Evolutionary conservation across 2,888 invertebrate species (phyloP), one percentile per base, ranked within the genome.

Genomic region (Drosophila subsilvestris): DNA sequence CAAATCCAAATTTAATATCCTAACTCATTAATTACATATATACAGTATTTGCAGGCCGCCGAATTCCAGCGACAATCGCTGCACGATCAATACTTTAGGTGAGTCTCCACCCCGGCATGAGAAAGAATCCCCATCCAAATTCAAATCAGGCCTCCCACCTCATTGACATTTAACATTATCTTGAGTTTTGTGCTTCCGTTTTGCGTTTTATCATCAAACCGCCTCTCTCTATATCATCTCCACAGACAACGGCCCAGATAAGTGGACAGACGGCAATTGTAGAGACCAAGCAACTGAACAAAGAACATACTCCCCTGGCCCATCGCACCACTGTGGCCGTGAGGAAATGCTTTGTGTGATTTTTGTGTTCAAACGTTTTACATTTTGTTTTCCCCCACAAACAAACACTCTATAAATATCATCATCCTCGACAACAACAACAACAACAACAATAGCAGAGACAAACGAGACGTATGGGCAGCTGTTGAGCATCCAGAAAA

Each of bases 21-120:
- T 86, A 86, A 88, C 86, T 91, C 84, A 91, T 92, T 91, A 91
- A 92, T 91, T 91, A 90, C 91, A 91, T 89, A 90, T 85, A 88
- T 89, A 90, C 90, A 91, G 92, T 92, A 92, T 91, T 92, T 92
- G 86, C 91, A 92, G 92, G 92, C 92, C 71, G 93, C 93, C 80
- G 92, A 92, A 85, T 92, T 92, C 77, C 92, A 92, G 80, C 90
- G 92, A 70, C 92, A 92, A 77, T 92, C 92, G 53, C 86, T 92
- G 75, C 92, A 92, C 76, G 92, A 92, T 89, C 92, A 92, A 86
- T 92, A 92, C 82, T 92, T 92, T 75, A 91, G 92, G 92, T 92
- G 78, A 90, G 88, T 85, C 8, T 20, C n/a, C 0, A 14, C 60
- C 73, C 49, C 57, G 48, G 53, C 25, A 25, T 25, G 25, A 6